phyloP scores from a whole-genome alignment of 1,140 invertebrate genomes.

The Drosophila mayri region DNA sequence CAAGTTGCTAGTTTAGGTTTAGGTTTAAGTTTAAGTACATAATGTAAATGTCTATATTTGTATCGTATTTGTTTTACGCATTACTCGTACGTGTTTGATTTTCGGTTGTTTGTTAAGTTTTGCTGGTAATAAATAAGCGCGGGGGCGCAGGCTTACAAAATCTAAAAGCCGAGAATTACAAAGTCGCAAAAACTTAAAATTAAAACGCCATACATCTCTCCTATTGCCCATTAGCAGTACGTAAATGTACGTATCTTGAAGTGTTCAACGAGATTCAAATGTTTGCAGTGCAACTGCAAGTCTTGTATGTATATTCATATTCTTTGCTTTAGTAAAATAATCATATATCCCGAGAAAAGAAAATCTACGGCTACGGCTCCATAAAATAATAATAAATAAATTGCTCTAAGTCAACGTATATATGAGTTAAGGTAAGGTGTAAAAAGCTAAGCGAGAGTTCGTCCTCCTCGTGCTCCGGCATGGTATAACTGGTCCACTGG shows the following conservation, averaged over 20 bases:
- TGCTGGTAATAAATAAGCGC: conserved; percentile 51
- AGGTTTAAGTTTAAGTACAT: conserved; percentile 72
- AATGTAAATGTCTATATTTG: conserved; percentile 58
- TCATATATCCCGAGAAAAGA: conserved; percentile 1
- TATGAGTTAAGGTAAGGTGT: conserved; percentile 70
- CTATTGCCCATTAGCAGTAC: conserved; percentile 15
- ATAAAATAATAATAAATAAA: conserved; percentile 78
- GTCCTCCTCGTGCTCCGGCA: conserved; percentile 14
- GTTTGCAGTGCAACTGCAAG: conserved; percentile 41
- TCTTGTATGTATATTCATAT: conserved; percentile 41
- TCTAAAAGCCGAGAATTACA: conserved; percentile 44
- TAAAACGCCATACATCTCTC: conserved; percentile 22
- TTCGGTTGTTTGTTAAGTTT: conserved; percentile 51
- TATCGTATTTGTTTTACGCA: conserved; percentile 67
- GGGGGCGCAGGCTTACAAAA: conserved; percentile 32
- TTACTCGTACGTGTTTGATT: conserved; percentile 73
- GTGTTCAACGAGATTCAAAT: conserved; percentile 50
- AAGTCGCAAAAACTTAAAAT: conserved; percentile 41
- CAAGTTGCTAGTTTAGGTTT: conserved; percentile 65
- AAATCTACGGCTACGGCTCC: conserved; percentile 33
- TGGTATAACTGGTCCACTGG: conserved; percentile 18
- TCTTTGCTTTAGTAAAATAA: conserved; percentile 25
- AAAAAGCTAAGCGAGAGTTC: conserved; percentile 75
- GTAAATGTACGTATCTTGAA: conserved; percentile 16
- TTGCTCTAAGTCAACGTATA: conserved; percentile 74